Evolutionary conservation across 2,797 vertebrate genomes (phyloP).

Genomic region (Rhynchonycteris naso): DNA sequence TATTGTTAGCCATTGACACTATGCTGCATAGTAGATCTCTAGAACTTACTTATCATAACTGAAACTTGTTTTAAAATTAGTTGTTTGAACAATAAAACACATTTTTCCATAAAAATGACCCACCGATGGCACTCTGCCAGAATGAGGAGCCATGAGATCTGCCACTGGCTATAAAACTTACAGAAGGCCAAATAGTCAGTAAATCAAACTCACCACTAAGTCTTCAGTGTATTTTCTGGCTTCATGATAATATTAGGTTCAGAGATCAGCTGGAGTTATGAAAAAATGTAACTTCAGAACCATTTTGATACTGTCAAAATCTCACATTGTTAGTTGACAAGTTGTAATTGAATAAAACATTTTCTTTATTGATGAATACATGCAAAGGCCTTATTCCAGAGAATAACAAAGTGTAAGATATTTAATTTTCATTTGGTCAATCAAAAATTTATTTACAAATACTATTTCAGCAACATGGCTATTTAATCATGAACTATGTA

Average conservation of each 20-base stretch:
- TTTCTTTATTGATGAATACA: slow-evolving; percentile 53
- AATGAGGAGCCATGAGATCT: slow-evolving; percentile 45
- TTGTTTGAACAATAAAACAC: not conserved
- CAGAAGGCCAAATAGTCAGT: not conserved
- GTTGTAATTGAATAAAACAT: not conserved
- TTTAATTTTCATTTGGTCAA: slow-evolving; percentile 2
- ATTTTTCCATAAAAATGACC: slow-evolving; percentile 32
- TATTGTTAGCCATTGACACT: not conserved
- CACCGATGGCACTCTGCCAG: not conserved
- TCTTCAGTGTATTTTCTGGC: slow-evolving; percentile 31
- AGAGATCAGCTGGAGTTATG: not conserved
- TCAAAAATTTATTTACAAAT: slow-evolving; percentile 18
- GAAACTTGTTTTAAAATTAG: slow-evolving; percentile 21
- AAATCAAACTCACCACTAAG: slow-evolving; percentile 21
- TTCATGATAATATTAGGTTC: not conserved
- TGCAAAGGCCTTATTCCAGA: not conserved
- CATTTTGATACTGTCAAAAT: not conserved
- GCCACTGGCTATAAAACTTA: slow-evolving; percentile 18
- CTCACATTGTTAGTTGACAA: not conserved
- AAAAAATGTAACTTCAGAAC: slow-evolving; percentile 9
- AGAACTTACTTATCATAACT: not conserved
- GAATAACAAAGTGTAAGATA: not conserved
- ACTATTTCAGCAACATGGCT: not conserved
- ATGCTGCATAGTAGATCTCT: not conserved
- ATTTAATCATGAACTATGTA: slow-evolving; percentile 9